Percentiles rank a stretch among this genome's conserved stretches.
Conservation (phyloP, 1,140 invertebrate species). For the Aporrectodea caliginosa region DNA sequence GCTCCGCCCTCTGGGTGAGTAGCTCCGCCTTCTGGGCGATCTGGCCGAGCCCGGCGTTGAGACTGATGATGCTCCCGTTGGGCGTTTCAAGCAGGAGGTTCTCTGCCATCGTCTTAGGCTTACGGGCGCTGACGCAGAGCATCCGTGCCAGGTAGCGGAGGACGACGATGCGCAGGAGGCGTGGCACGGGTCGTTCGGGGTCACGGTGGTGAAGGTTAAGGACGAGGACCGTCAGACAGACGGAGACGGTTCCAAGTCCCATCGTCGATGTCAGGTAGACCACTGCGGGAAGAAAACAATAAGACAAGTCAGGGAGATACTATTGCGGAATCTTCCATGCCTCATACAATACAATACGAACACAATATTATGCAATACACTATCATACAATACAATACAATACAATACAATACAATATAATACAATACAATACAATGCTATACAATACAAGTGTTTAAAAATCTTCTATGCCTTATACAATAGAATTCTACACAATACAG, state of each 20-base stretch:
- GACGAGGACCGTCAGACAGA: conserved; percentile 24
- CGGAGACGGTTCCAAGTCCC: conserved; percentile 16
- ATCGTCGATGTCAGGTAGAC: conserved; percentile 24
- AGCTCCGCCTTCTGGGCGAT: conserved; percentile 5
- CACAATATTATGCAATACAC: no score
- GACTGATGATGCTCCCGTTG: conserved; percentile 5
- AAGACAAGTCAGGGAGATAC: no score
- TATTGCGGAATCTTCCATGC: no score
- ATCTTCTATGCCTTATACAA: no score
- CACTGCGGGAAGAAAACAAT: no score
- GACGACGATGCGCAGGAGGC: neutral
- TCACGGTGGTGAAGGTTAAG: conserved; percentile 25
- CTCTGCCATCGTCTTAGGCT: conserved; percentile 18
- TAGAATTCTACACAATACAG: no score
- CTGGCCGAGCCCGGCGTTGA: conserved; percentile 17
- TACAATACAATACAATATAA: no score
- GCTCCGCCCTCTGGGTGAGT: neutral
- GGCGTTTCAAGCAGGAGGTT: conserved; percentile 11
- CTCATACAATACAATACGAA: no score
- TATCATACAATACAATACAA: no score
- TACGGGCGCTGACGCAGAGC: conserved; percentile 13
- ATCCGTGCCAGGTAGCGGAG: conserved; percentile 1
- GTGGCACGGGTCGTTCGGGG: neutral
- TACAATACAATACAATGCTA: no score
- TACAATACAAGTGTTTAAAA: no score